These are phyloP conservation scores for Tadarida brasiliensis DNA, from an alignment of 2,797 vertebrate genomes.

Conservation along the genomic window DNA sequence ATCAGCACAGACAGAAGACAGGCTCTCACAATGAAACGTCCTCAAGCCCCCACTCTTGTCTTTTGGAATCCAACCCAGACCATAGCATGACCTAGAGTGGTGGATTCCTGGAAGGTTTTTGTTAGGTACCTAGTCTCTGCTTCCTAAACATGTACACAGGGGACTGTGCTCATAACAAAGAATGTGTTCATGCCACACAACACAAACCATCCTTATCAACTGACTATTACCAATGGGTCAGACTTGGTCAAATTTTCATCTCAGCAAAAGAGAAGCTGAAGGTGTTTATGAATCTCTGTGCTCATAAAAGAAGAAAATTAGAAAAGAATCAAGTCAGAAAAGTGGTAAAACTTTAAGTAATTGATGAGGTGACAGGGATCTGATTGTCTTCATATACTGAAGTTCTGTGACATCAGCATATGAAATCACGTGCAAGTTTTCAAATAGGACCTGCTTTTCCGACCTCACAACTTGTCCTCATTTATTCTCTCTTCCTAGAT, in stretches of 20 bases:
- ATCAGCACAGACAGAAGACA: neutral
- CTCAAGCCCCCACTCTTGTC: neutral
- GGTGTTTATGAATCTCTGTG: neutral
- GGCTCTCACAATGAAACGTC: neutral
- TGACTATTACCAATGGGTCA: neutral
- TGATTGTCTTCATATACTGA: neutral
- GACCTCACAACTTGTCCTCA: neutral
- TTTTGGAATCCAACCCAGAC: neutral
- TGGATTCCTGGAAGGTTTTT: neutral
- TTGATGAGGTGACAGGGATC: neutral
- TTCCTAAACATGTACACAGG: neutral
- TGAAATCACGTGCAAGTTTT: neutral
- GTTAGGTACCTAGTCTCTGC: constrained; percentile 10
- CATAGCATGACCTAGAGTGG: neutral
- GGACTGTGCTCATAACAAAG: neutral
- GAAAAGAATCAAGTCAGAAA: neutral
- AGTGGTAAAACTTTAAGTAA: constrained; percentile 32
- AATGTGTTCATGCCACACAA: neutral
- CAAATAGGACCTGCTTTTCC: neutral
- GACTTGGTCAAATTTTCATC: neutral
- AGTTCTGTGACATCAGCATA: neutral
- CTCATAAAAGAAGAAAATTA: constrained; percentile 38
- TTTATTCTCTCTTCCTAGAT: neutral
- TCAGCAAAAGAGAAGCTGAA: constrained; percentile 7
- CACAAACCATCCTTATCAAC: neutral